These are phyloP conservation scores for Trichomycterus rosablanca DNA, from an alignment of 2,113 vertebrate species.

Conservation along the genomic window DNA sequence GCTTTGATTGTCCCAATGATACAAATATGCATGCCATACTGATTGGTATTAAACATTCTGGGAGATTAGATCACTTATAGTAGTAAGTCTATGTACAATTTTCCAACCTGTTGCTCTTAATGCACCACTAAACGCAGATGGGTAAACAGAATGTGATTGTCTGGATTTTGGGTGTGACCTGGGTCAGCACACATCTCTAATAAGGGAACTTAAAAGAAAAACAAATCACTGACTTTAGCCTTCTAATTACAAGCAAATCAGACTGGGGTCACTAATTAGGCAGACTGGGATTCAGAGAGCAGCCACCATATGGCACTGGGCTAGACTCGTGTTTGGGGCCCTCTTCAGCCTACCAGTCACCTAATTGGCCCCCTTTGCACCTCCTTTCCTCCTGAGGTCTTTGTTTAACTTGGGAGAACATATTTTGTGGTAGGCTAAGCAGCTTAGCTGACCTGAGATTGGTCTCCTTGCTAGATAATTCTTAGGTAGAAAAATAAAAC, in stretches of 20 bases:
- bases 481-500: conserved; percentile 21
- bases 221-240: conserved; percentile 47
- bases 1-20: neutral
- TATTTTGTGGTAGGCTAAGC: conserved; percentile 56
- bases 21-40: neutral
- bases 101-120: conserved; percentile 17
- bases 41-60: neutral
- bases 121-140: too few species aligned
- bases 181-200: conserved; percentile 43
- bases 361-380: conserved; percentile 57
- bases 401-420: conserved; percentile 42
- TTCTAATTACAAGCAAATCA: conserved; percentile 54
- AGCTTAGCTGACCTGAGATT: conserved; percentile 57
- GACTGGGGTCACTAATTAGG: conserved; percentile 56
- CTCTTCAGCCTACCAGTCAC: conserved; percentile 46
- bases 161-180: conserved; percentile 40
- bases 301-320: conserved; percentile 63
- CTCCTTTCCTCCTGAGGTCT: conserved; percentile 38
- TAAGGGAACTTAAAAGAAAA: conserved; percentile 52
- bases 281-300: conserved; percentile 47
- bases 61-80: neutral
- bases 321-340: conserved; percentile 44
- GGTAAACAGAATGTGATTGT: conserved; percentile 25
- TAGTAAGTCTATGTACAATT: neutral
- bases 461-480: conserved; percentile 9